phyloP scores from a whole-genome alignment of 2,113 vertebrate species.

The Lepus timidus region DNA sequence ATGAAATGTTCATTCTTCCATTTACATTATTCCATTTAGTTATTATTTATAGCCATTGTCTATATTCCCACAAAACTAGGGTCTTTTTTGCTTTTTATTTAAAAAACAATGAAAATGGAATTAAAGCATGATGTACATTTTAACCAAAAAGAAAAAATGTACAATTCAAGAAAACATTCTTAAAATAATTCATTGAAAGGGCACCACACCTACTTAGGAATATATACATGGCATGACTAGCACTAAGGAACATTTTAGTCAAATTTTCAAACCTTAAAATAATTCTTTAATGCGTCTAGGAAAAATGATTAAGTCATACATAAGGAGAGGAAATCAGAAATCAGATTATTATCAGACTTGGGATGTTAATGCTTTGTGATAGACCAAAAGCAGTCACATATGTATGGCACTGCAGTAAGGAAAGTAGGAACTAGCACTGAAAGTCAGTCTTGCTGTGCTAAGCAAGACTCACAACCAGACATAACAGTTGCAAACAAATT shows the following conservation, averaged over 20 bases:
- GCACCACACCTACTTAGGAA: neutral
- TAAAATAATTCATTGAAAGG: neutral
- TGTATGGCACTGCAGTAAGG: constrained; percentile 23
- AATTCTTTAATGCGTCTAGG: constrained; percentile 42
- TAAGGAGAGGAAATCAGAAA: constrained; percentile 39
- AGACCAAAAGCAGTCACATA: constrained; percentile 4
- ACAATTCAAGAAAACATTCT: neutral
- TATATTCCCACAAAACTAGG: no score
- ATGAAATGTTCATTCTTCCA: no score
- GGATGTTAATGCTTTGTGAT: constrained; percentile 27
- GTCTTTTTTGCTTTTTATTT: no score
- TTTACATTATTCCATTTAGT: no score
- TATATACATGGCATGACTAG: neutral
- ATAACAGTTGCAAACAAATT: neutral
- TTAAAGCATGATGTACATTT: no score
- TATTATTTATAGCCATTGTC: no score
- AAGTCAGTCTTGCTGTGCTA: no score
- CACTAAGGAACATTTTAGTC: neutral
- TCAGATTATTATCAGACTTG: constrained; percentile 57
- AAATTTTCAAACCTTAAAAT: constrained; percentile 5
- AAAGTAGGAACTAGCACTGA: constrained; percentile 37
- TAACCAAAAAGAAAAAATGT: neutral
- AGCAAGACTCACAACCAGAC: neutral
- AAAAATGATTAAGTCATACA: constrained; percentile 59
- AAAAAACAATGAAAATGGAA: no score